A percentile compares a stretch with the other conserved stretches of the same genome.
Conservation (phyloP, 2,888 invertebrate genomes). For the Aleiodes testaceus region DNA sequence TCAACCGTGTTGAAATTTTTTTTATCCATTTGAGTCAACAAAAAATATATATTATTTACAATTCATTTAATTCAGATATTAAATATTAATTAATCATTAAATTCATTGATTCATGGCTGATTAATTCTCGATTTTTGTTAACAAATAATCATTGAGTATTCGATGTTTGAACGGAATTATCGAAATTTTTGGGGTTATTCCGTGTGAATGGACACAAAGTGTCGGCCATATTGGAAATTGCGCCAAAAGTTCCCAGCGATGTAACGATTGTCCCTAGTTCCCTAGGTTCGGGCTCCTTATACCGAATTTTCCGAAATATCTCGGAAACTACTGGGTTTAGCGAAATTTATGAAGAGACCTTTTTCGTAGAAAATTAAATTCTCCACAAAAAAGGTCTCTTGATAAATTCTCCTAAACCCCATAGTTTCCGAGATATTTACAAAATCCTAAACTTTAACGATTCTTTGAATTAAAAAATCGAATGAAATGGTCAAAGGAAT, state of each 20-base stretch:
- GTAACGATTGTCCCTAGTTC: neutral
- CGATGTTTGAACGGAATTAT: neutral
- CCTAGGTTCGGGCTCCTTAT: no score
- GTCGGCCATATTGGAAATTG: constrained; percentile 47
- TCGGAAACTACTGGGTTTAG: no score
- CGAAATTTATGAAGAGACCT: no score
- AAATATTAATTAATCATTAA: neutral
- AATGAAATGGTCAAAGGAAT: constrained; percentile 8
- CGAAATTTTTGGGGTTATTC: constrained; percentile 34
- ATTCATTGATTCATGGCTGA: constrained; percentile 21
- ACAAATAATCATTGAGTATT: constrained; percentile 41
- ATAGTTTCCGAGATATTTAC: no score
- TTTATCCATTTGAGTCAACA: constrained; percentile 38
- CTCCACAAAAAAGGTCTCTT: no score
- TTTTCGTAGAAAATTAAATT: no score
- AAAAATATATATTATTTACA: constrained; percentile 34
- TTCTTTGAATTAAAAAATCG: no score
- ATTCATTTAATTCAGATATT: neutral
- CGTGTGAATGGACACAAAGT: constrained; percentile 19
- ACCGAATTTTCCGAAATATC: no score
- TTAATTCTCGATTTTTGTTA: constrained; percentile 28
- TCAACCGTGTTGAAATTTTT: constrained; percentile 56
- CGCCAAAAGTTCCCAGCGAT: constrained; percentile 35
- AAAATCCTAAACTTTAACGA: no score
- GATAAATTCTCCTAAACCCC: no score